Evolutionary conservation across 2,797 vertebrate species (phyloP).

Genomic region (Lacerta viridis): DNA sequence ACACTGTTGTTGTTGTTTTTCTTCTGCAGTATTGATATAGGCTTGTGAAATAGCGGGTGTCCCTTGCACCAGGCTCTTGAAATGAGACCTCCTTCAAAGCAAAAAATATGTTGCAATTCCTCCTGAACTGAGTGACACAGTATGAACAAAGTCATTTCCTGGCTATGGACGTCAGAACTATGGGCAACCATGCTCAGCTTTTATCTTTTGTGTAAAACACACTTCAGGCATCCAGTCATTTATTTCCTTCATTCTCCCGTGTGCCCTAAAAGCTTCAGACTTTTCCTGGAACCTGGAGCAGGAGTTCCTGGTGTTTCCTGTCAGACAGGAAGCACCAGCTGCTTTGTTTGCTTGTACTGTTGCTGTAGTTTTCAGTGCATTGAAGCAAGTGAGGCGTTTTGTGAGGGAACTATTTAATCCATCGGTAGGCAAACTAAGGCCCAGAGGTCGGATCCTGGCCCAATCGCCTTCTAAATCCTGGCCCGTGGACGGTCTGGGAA

Average conservation of each 20-base stretch:
- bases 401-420: not conserved
- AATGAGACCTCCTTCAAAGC: not conserved
- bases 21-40: not conserved
- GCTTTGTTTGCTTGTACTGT: not conserved
- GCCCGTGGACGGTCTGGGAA: too few relatives aligned
- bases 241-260: not conserved
- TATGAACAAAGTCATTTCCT: not conserved
- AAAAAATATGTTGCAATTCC: not conserved
- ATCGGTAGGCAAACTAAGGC: too few relatives aligned
- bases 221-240: not conserved
- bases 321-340: conserved; percentile 27
- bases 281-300: not conserved
- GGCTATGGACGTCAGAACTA: not conserved
- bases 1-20: not conserved
- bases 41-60: not conserved
- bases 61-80: not conserved
- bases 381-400: not conserved
- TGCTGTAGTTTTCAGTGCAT: not conserved
- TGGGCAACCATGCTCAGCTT: not conserved
- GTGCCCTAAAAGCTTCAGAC: not conserved
- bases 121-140: not conserved
- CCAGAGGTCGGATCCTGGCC: too few relatives aligned
- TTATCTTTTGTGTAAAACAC: not conserved
- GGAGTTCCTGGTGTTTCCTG: conserved; percentile 23
- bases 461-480: too few relatives aligned